Percentiles rank a stretch among this genome's conserved stretches.
These are phyloP conservation scores for Siniperca undulata DNA, from an alignment of 2,797 vertebrate species.

Conservation along the genomic window DNA sequence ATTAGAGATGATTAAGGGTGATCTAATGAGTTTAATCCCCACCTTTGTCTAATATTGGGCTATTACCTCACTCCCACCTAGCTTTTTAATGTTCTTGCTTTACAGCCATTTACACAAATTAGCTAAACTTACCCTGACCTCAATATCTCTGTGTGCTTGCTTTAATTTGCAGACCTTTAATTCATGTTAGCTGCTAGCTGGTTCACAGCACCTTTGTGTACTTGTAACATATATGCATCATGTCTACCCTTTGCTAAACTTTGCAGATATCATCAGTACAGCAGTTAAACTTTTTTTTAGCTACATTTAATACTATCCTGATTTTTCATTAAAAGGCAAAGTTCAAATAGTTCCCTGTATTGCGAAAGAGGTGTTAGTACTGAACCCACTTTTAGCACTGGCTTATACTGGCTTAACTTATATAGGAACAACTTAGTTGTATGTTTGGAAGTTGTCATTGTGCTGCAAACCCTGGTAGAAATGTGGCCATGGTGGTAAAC, in stretches of 20 bases:
- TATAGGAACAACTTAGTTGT: not conserved
- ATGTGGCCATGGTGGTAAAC: not conserved
- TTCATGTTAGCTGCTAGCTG: slow-evolving; percentile 1
- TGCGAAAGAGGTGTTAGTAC: not conserved
- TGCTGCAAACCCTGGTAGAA: not conserved
- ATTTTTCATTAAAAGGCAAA: not conserved
- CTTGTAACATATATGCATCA: not conserved
- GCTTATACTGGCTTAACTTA: too few species aligned
- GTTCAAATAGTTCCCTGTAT: not conserved
- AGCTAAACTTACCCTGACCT: slow-evolving; percentile 70
- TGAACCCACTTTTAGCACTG: not conserved
- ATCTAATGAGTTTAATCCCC: slow-evolving; percentile 69
- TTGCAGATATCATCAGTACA: not conserved
- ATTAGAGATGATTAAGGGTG: slow-evolving; percentile 68
- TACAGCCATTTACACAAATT: slow-evolving; percentile 68
- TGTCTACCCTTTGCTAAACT: not conserved
- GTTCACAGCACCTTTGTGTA: slow-evolving; percentile 10
- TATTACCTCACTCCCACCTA: slow-evolving; percentile 65
- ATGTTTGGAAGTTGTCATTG: too few species aligned
- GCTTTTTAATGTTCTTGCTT: slow-evolving; percentile 68
- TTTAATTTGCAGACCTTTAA: slow-evolving; percentile 55
- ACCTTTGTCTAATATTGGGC: slow-evolving; percentile 72
- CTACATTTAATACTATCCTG: not conserved
- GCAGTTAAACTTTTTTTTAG: not conserved
- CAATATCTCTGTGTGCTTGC: slow-evolving; percentile 54